phyloP scores from a whole-genome alignment of 1,140 invertebrate genomes.

The Asbolus verrucosus region DNA sequence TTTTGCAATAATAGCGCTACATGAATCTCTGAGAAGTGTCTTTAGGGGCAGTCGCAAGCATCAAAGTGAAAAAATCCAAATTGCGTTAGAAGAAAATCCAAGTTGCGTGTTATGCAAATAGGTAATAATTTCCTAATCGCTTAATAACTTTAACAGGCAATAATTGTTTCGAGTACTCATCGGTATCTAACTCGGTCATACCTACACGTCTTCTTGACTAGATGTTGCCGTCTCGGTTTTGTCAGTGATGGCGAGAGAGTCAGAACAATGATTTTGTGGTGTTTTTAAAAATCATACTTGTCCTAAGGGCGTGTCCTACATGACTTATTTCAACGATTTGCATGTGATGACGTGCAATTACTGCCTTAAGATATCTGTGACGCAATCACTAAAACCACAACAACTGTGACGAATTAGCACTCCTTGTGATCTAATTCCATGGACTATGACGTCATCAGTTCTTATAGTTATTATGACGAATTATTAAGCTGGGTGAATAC shows the following conservation, averaged over 20 bases:
- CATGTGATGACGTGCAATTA: slow-evolving; percentile 38
- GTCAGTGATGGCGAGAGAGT: not conserved
- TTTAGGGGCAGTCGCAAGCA: not conserved
- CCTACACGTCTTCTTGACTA: not conserved
- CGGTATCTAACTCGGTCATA: slow-evolving; percentile 7
- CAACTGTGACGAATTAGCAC: slow-evolving; percentile 35
- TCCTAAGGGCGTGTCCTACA: slow-evolving; percentile 35
- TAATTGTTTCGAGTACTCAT: slow-evolving; percentile 26
- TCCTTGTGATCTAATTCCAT: slow-evolving; percentile 33
- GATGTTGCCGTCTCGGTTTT: not conserved
- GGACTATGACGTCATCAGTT: slow-evolving; percentile 5
- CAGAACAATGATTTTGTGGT: not conserved
- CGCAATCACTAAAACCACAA: slow-evolving; percentile 22
- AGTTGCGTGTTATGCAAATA: slow-evolving; percentile 16
- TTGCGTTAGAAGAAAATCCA: not conserved
- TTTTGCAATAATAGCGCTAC: slow-evolving; percentile 13
- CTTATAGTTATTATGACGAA: not conserved
- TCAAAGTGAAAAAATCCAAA: not conserved
- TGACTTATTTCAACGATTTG: slow-evolving; percentile 20
- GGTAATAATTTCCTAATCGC: slow-evolving; percentile 15
- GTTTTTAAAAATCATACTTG: slow-evolving; percentile 18
- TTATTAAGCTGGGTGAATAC: slow-evolving; percentile 20
- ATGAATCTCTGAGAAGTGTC: not conserved
- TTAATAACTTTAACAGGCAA: slow-evolving; percentile 18
- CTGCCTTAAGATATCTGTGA: slow-evolving; percentile 14